These are phyloP conservation scores for Cinclus mexicanus DNA, from an alignment of 2,113 vertebrate species.

Conservation along the genomic window DNA sequence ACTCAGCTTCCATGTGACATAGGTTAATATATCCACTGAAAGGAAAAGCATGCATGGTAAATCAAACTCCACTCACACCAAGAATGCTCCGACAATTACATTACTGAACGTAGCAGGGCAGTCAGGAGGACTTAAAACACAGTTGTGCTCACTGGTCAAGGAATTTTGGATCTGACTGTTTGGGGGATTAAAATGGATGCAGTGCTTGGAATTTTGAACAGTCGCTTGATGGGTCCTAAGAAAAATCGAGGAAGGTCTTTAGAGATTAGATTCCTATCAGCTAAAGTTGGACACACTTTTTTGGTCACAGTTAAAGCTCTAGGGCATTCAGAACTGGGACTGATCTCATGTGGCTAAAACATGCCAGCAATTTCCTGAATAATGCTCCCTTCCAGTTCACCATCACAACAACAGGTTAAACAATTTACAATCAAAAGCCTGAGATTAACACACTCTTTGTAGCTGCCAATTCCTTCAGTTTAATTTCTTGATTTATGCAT, in stretches of 20 bases:
- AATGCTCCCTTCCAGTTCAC: neutral
- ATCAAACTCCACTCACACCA: neutral
- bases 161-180: neutral
- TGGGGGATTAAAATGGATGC: neutral
- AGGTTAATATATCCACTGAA: constrained; percentile 94
- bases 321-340: neutral
- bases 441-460: neutral
- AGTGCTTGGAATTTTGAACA: neutral
- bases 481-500: neutral
- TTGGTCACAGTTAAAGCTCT: neutral
- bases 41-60: neutral
- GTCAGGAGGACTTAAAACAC: neutral
- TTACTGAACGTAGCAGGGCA: neutral
- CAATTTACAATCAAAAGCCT: neutral
- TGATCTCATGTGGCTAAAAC: neutral
- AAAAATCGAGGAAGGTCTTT: neutral
- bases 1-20: constrained; percentile 98
- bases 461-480: neutral
- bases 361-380: neutral
- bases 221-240: neutral
- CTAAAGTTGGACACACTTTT: neutral
- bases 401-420: neutral
- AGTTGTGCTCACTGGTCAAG: neutral
- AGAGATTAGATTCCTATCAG: neutral
- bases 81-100: neutral